phyloP scores from a whole-genome alignment of 1,140 invertebrate genomes.

The Xylocopa sonorina region DNA sequence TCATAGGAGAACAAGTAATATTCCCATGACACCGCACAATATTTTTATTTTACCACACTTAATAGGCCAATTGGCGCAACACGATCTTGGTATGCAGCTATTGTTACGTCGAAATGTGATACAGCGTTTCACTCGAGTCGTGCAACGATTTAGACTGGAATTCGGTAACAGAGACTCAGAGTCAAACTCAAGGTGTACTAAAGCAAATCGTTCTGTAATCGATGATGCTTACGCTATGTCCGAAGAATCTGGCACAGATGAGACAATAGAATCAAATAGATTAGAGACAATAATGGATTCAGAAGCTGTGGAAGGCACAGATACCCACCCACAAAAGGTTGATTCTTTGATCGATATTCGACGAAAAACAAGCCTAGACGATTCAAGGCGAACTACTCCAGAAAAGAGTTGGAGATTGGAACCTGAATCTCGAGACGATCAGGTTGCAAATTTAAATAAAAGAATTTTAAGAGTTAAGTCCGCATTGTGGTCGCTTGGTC shows the following conservation, averaged over 20 bases:
- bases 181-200: slow-evolving; percentile 56
- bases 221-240: slow-evolving; percentile 70
- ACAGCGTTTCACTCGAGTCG: slow-evolving; percentile 73
- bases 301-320: slow-evolving; percentile 70
- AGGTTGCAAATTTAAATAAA: slow-evolving; percentile 57
- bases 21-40: slow-evolving; percentile 79
- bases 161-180: slow-evolving; percentile 61
- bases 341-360: slow-evolving; percentile 70
- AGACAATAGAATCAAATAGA: slow-evolving; percentile 67
- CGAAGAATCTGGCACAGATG: slow-evolving; percentile 69
- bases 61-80: slow-evolving; percentile 93
- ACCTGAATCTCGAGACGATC: slow-evolving; percentile 67
- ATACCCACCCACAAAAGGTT: slow-evolving; percentile 59
- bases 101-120: slow-evolving; percentile 81
- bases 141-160: slow-evolving; percentile 76
- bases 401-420: slow-evolving; percentile 75
- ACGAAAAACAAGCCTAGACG: slow-evolving; percentile 76
- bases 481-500: slow-evolving; percentile 94
- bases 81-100: slow-evolving; percentile 87
- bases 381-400: slow-evolving; percentile 76
- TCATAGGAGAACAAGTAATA: slow-evolving; percentile 83
- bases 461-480: slow-evolving; percentile 91
- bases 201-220: slow-evolving; percentile 57
- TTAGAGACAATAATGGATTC: slow-evolving; percentile 79
- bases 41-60: slow-evolving; percentile 92